These are phyloP conservation scores for Verasper variegatus DNA, from an alignment of 2,113 vertebrate genomes.

Conservation along the genomic window DNA sequence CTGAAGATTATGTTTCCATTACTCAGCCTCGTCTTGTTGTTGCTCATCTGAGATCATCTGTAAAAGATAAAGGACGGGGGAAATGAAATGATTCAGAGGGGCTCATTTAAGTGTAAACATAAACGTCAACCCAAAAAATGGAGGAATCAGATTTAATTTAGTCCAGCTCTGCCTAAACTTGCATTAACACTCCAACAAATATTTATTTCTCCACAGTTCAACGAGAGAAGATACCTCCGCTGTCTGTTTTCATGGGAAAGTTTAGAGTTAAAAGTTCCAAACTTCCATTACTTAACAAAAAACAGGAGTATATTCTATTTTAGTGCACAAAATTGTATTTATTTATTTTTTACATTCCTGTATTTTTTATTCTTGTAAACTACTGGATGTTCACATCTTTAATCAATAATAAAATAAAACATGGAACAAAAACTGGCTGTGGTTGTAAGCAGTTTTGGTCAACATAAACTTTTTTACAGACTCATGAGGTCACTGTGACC, in stretches of 20 bases:
- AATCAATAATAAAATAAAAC: slow-evolving; percentile 10
- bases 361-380: background rate
- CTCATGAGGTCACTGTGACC: background rate
- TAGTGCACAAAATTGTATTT: background rate
- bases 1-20: slow-evolving; percentile 55
- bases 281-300: background rate
- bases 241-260: background rate
- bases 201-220: background rate
- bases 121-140: background rate
- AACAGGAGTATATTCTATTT: background rate
- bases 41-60: slow-evolving; percentile 61
- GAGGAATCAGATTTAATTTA: slow-evolving; percentile 28
- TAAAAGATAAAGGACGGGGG: slow-evolving; percentile 50
- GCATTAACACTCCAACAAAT: background rate
- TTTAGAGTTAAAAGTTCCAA: background rate
- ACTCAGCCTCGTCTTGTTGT: slow-evolving; percentile 39
- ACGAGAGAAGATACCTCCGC: background rate
- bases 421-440: background rate
- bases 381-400: background rate
- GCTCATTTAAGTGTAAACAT: slow-evolving; percentile 15
- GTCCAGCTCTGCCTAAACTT: slow-evolving; percentile 29
- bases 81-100: slow-evolving; percentile 41
- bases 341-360: background rate
- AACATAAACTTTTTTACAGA: background rate
- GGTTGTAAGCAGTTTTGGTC: background rate